Evolutionary conservation across 1,140 invertebrate species (phyloP).

Genomic region (Drosophila varians): DNA sequence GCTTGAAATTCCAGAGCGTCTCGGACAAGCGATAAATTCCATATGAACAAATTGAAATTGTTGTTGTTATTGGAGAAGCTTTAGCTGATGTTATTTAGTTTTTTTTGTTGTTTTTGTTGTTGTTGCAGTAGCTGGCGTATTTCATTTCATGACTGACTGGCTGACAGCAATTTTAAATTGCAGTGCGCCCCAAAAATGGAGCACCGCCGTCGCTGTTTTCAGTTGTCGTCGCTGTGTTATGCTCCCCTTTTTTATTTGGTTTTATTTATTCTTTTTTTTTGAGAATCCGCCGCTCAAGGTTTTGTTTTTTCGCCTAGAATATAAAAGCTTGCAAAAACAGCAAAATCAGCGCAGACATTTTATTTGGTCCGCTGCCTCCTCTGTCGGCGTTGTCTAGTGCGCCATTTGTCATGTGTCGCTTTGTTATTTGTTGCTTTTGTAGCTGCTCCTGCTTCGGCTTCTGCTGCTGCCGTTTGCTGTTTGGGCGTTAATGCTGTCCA

Average conservation of each 20-base stretch:
- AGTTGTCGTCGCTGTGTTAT: constrained; percentile 10
- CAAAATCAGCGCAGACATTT: constrained; percentile 63
- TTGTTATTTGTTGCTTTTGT: constrained; percentile 51
- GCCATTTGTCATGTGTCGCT: constrained; percentile 78
- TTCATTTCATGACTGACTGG: constrained; percentile 78
- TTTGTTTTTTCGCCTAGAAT: constrained; percentile 39
- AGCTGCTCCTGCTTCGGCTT: no score
- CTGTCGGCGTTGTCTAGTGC: constrained; percentile 45
- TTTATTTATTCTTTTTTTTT: constrained; percentile 10
- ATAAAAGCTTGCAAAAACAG: constrained; percentile 7
- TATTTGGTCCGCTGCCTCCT: constrained; percentile 49
- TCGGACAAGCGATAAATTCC: constrained; percentile 73
- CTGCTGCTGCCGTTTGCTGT: constrained; percentile 62
- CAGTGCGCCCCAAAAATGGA: constrained; percentile 72
- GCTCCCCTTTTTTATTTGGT: not conserved
- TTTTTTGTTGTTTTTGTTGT: constrained; percentile 12
- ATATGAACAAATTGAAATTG: constrained; percentile 70
- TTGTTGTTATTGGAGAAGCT: constrained; percentile 26
- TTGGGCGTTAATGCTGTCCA: constrained; percentile 30
- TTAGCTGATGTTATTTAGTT: constrained; percentile 4
- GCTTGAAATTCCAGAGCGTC: constrained; percentile 56
- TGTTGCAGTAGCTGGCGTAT: no score
- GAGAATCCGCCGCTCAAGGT: constrained; percentile 70
- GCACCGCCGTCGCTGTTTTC: constrained; percentile 29
- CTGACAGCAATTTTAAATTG: constrained; percentile 79